Evolutionary conservation across 2,797 vertebrate genomes (phyloP).

Genomic region (Jordanella pulchra): DNA sequence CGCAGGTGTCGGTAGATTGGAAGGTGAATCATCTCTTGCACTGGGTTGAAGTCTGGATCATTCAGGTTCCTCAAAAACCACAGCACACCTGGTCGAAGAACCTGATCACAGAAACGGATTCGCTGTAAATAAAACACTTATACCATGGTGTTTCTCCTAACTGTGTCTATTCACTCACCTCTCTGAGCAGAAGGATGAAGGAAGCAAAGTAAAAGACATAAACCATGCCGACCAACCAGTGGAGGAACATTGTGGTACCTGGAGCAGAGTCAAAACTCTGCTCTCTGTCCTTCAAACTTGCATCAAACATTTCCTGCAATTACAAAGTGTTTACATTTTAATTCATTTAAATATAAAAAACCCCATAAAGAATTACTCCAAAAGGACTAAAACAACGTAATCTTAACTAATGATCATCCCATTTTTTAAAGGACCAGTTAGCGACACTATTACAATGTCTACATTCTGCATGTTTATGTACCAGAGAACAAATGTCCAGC

Average conservation of each 20-base stretch:
- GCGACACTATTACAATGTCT: neutral
- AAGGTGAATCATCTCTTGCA: conserved; percentile 98
- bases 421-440: neutral
- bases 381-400: neutral
- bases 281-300: conserved; percentile 91
- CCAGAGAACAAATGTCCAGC: conserved; percentile 98
- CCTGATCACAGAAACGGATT: conserved; percentile 70
- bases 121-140: neutral
- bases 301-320: conserved; percentile 95
- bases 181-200: conserved; percentile 93
- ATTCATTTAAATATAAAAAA: neutral
- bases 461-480: conserved; percentile 61
- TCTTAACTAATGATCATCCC: no score
- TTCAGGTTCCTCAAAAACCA: conserved; percentile 99
- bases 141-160: neutral
- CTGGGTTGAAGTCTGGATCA: conserved; percentile 97
- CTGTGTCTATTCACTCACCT: conserved; percentile 74
- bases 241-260: conserved; percentile 97
- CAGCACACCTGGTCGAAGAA: conserved; percentile 92
- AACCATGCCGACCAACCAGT: conserved; percentile 98
- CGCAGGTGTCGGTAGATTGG: conserved; percentile 95
- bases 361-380: neutral
- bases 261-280: conserved; percentile 94
- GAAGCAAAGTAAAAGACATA: conserved; percentile 98
- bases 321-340: conserved; percentile 8